Conservation (phyloP, 2,113 vertebrate species). For the Lamprologus sp. region DNA sequence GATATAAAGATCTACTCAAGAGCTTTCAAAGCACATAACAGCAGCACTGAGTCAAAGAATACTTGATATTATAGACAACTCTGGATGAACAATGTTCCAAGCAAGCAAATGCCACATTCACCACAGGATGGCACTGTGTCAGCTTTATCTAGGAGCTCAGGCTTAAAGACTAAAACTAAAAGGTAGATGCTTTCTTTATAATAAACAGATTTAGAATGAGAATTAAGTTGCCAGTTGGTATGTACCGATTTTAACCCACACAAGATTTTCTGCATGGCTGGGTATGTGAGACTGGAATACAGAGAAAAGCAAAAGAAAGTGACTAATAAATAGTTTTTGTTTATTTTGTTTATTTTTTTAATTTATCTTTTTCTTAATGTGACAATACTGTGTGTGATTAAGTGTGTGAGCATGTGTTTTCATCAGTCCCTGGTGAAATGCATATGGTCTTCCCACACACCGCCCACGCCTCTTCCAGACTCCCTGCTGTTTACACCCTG, state of each 20-base stretch:
- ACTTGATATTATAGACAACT: background rate
- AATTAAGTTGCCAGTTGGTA: constrained; percentile 49
- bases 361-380: background rate
- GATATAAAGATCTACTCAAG: background rate
- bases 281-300: background rate
- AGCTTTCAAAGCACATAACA: background rate
- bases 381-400: constrained; percentile 26
- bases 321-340: background rate
- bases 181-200: background rate
- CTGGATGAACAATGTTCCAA: background rate
- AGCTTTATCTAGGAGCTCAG: constrained; percentile 17
- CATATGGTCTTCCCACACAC: constrained; percentile 61
- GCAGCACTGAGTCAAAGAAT: background rate
- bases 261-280: background rate
- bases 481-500: constrained; percentile 55
- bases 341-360: background rate
- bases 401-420: constrained; percentile 5
- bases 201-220: constrained; percentile 38
- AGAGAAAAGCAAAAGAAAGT: background rate
- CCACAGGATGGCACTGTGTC: constrained; percentile 72
- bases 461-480: constrained; percentile 53
- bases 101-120: background rate
- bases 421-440: constrained; percentile 49
- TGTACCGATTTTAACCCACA: constrained; percentile 25
- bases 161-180: background rate